Evolutionary conservation across 30 jellyfish, hydroid and myxozoan genomes (phyloP).

Genomic region (Sanderia malayensis): DNA sequence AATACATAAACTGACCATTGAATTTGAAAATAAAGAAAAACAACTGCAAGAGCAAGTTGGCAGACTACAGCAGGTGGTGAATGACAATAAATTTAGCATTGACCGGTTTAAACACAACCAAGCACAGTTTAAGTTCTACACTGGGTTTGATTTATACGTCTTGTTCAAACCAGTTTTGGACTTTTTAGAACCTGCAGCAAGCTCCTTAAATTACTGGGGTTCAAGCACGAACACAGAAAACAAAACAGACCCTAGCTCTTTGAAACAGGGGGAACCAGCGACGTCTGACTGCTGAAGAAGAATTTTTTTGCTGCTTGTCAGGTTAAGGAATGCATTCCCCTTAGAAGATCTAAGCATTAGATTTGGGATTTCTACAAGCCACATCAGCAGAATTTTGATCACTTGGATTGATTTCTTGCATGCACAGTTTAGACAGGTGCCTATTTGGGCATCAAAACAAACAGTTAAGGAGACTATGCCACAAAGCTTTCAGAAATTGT

Average conservation of each 20-base stretch:
- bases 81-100: conserved; percentile 11
- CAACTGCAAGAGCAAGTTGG: conserved; percentile 30
- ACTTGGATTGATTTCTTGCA: conserved; percentile 15
- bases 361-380: conserved; percentile 19
- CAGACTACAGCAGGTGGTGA: not conserved
- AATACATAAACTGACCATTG: conserved; percentile 10
- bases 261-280: conserved; percentile 23
- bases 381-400: conserved; percentile 14
- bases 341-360: conserved; percentile 11
- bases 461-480: conserved; percentile 1
- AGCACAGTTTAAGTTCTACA: conserved; percentile 30
- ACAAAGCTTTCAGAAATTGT: not conserved
- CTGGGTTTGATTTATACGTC: conserved; percentile 15
- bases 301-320: conserved; percentile 20
- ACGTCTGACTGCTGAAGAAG: conserved; percentile 32
- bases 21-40: conserved; percentile 7
- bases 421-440: not conserved
- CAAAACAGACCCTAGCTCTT: not conserved
- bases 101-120: conserved; percentile 24
- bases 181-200: conserved; percentile 23
- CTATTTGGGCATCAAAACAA: not conserved
- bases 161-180: conserved; percentile 16
- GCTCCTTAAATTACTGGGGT: conserved; percentile 25
- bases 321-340: conserved; percentile 26
- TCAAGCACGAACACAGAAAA: conserved; percentile 26